phyloP scores from a whole-genome alignment of 37 sponge, comb jelly and placozoan genomes.

The Geodia barretti region DNA sequence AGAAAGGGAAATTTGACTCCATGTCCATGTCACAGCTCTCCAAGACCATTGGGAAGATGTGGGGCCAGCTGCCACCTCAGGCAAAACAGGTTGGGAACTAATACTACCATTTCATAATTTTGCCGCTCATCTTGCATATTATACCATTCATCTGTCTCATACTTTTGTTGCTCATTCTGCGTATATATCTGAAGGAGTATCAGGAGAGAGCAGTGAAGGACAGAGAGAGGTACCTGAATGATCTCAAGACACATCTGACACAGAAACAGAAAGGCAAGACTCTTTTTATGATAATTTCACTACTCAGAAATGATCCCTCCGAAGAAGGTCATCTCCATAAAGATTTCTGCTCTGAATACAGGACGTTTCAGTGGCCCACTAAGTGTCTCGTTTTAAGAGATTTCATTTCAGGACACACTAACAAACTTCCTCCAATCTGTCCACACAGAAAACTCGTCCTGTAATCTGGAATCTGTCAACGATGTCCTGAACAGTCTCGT shows the following conservation, averaged over 20 bases:
- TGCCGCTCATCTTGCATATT: background rate
- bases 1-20: too few species aligned
- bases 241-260: slow-evolving; percentile 22
- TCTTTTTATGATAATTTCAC: background rate
- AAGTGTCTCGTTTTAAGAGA: too few species aligned
- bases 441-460: background rate
- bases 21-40: slow-evolving; percentile 40
- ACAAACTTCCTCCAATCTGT: background rate
- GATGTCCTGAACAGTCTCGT: background rate
- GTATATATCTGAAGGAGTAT: slow-evolving; percentile 6
- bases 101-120: too few species aligned
- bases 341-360: background rate
- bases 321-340: background rate
- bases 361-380: too few species aligned
- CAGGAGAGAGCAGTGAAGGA: slow-evolving; percentile 27
- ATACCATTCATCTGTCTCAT: background rate
- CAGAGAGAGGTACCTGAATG: slow-evolving; percentile 32
- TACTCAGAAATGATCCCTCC: background rate
- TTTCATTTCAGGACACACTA: too few species aligned
- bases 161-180: background rate
- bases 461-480: slow-evolving; percentile 10
- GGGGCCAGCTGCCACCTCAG: slow-evolving; percentile 10
- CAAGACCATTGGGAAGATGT: slow-evolving; percentile 30
- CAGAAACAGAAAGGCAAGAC: slow-evolving; percentile 8
- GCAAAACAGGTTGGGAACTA: slow-evolving; percentile 19